These are phyloP conservation scores for Dipodomys spectabilis DNA, from an alignment of 2,113 vertebrate genomes.

Conservation along the genomic window DNA sequence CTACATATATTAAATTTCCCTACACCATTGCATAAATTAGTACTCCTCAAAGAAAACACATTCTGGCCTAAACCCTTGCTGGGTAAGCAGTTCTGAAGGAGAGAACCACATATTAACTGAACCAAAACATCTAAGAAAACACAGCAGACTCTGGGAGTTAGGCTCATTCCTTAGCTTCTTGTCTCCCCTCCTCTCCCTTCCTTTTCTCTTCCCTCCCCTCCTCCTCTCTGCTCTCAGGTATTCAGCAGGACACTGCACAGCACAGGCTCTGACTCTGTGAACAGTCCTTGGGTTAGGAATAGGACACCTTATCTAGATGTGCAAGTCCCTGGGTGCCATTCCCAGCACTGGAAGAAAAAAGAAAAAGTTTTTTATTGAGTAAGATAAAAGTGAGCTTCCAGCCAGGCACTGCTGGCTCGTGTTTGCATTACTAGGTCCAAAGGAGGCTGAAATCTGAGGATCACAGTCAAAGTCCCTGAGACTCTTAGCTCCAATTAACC, in stretches of 20 bases:
- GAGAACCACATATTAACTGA: not conserved
- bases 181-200: not conserved
- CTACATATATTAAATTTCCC: not conserved
- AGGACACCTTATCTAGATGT: too few relatives aligned
- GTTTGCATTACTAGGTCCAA: too few relatives aligned
- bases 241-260: not conserved
- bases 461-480: too few relatives aligned
- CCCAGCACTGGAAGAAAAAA: not conserved
- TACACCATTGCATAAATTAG: slow-evolving; percentile 1
- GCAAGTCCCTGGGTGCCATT: too few relatives aligned
- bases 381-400: too few relatives aligned
- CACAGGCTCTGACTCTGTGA: not conserved
- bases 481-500: too few relatives aligned
- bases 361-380: too few relatives aligned
- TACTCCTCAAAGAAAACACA: not conserved
- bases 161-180: not conserved
- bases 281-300: not conserved
- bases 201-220: too few relatives aligned
- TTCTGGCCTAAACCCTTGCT: not conserved
- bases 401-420: too few relatives aligned
- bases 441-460: too few relatives aligned
- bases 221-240: too few relatives aligned
- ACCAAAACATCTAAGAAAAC: not conserved
- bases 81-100: not conserved
- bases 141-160: not conserved